These are phyloP conservation scores for Erynnis tages DNA, from an alignment of 2,888 invertebrate species.

Conservation along the genomic window DNA sequence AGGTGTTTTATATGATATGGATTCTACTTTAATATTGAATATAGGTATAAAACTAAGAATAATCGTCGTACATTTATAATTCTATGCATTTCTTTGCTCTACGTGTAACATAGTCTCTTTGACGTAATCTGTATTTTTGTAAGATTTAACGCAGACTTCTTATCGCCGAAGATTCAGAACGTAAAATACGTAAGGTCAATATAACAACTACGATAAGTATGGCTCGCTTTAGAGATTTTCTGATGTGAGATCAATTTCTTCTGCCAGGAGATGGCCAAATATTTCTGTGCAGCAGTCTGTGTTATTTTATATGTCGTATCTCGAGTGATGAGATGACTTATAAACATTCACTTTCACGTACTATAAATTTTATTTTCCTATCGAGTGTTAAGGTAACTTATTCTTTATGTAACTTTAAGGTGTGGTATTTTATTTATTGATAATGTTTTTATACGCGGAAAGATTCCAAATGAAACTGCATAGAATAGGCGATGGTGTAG, in stretches of 20 bases:
- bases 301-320: not conserved
- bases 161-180: not conserved
- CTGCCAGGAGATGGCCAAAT: too few species aligned
- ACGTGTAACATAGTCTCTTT: conserved; percentile 51
- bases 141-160: conserved; percentile 27
- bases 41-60: conserved; percentile 47
- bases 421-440: conserved; percentile 74
- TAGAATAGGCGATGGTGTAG: conserved; percentile 62
- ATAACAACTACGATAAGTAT: not conserved
- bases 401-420: conserved; percentile 54
- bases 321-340: conserved; percentile 9
- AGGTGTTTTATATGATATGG: conserved; percentile 68
- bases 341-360: conserved; percentile 25
- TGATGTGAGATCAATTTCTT: too few species aligned
- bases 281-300: not conserved
- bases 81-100: conserved; percentile 56
- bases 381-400: conserved; percentile 63
- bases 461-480: conserved; percentile 74
- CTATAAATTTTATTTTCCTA: conserved; percentile 42
- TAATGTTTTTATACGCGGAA: conserved; percentile 67
- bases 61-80: conserved; percentile 45
- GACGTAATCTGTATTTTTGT: conserved; percentile 42
- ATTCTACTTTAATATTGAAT: conserved; percentile 61
- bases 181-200: not conserved
- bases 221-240: not conserved